A percentile compares a stretch with the other conserved stretches of the same genome.
phyloP scores from a whole-genome alignment of 2,113 vertebrate genomes.

The Suricata suricatta region DNA sequence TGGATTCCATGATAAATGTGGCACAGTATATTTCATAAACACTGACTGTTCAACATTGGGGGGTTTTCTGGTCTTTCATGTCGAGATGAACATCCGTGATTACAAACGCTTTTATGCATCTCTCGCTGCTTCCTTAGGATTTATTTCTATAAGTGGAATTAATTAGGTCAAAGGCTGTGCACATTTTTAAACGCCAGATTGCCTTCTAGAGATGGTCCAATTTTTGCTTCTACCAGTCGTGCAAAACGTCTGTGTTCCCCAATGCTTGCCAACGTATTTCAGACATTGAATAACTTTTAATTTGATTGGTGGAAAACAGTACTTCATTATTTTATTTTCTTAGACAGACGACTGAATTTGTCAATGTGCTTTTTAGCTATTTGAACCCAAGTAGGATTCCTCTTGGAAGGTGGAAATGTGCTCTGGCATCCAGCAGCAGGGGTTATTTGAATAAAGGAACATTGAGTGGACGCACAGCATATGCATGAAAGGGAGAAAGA shows the following conservation, averaged over 20 bases:
- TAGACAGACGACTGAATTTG: background rate
- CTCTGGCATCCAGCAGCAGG: background rate
- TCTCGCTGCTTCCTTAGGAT: conserved; percentile 12
- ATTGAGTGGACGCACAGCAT: background rate
- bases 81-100: background rate
- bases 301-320: background rate
- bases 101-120: background rate
- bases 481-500: background rate
- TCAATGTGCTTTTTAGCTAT: background rate
- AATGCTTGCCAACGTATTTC: background rate
- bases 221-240: conserved; percentile 31
- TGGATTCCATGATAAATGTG: background rate
- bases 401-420: background rate
- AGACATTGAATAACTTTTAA: conserved; percentile 12
- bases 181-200: conserved; percentile 52
- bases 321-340: background rate
- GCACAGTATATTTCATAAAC: background rate
- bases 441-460: background rate
- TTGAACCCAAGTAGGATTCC: background rate
- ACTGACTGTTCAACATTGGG: background rate
- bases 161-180: conserved; percentile 64
- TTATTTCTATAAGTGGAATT: conserved; percentile 49
- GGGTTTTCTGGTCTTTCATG: background rate
- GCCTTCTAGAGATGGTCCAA: conserved; percentile 25
- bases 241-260: background rate